phyloP scores from a whole-genome alignment of 1,140 invertebrate species.

The Cherax quadricarinatus region DNA sequence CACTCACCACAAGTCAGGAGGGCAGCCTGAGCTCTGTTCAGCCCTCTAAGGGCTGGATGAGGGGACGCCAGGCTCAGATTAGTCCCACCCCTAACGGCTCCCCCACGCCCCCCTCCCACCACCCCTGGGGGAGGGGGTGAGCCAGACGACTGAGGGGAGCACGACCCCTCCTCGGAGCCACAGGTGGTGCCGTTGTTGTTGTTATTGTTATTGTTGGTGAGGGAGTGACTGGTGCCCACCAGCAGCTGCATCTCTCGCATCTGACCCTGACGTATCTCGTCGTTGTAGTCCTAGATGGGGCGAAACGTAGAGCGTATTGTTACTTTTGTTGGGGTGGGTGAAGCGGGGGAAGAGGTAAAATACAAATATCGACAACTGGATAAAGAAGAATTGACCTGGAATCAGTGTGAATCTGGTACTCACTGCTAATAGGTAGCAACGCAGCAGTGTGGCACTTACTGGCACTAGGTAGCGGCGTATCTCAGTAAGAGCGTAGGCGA shows the following conservation, averaged over 20 bases:
- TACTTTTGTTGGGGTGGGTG: not conserved
- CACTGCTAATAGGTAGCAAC: not conserved
- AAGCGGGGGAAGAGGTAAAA: not conserved
- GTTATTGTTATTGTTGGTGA: slow-evolving; percentile 61
- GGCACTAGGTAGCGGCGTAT: slow-evolving; percentile 69
- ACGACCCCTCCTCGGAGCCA: slow-evolving; percentile 68
- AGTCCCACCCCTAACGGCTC: not conserved
- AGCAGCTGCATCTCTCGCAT: slow-evolving; percentile 77
- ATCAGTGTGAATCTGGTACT: no score
- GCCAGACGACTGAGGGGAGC: slow-evolving; percentile 62
- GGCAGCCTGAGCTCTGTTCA: slow-evolving; percentile 65
- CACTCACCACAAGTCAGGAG: slow-evolving; percentile 35
- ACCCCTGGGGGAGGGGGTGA: slow-evolving; percentile 53
- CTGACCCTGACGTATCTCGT: slow-evolving; percentile 78
- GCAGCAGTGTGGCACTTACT: slow-evolving; percentile 28
- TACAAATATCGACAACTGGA: no score
- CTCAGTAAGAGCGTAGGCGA: slow-evolving; percentile 83
- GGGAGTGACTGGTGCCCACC: slow-evolving; percentile 53
- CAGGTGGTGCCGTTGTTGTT: slow-evolving; percentile 55
- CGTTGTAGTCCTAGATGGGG: slow-evolving; percentile 77
- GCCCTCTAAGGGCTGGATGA: slow-evolving; percentile 71
- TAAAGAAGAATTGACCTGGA: no score
- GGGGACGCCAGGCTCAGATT: slow-evolving; percentile 54
- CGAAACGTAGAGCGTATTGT: not conserved
- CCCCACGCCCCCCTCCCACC: slow-evolving; percentile 5